These are phyloP conservation scores for Troides helena DNA, from an alignment of 2,888 invertebrate species.

Conservation along the genomic window DNA sequence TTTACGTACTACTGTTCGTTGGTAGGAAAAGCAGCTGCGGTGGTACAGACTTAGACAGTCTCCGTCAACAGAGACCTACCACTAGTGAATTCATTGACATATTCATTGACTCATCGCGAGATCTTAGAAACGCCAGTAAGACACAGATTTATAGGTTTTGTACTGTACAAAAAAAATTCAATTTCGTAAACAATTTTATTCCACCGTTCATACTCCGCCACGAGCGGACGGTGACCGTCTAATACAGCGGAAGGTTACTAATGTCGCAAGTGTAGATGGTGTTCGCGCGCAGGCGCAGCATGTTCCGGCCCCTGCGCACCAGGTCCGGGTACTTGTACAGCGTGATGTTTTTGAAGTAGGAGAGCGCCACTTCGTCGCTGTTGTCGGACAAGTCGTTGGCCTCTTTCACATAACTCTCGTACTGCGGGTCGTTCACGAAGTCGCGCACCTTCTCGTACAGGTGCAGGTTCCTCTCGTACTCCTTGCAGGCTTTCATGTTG, in stretches of 20 bases:
- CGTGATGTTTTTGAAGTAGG: background rate
- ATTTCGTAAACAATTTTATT: too few relatives aligned
- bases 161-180: too few relatives aligned
- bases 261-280: background rate
- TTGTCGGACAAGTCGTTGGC: background rate
- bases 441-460: background rate
- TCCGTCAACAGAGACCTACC: too few relatives aligned
- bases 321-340: background rate
- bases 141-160: too few relatives aligned
- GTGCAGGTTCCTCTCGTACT: constrained; percentile 13
- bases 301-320: background rate
- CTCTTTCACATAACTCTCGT: background rate
- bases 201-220: too few relatives aligned
- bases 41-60: too few relatives aligned
- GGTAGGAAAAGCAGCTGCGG: too few relatives aligned
- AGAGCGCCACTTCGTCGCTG: background rate
- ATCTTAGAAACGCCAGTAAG: too few relatives aligned
- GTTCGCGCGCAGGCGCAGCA: background rate
- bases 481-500: background rate
- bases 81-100: too few relatives aligned
- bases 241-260: background rate
- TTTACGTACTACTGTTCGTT: too few relatives aligned
- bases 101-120: too few relatives aligned
- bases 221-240: too few relatives aligned
- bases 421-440: background rate